phyloP scores from a whole-genome alignment of 1,140 invertebrate genomes.

The Riptortus pedestris region DNA sequence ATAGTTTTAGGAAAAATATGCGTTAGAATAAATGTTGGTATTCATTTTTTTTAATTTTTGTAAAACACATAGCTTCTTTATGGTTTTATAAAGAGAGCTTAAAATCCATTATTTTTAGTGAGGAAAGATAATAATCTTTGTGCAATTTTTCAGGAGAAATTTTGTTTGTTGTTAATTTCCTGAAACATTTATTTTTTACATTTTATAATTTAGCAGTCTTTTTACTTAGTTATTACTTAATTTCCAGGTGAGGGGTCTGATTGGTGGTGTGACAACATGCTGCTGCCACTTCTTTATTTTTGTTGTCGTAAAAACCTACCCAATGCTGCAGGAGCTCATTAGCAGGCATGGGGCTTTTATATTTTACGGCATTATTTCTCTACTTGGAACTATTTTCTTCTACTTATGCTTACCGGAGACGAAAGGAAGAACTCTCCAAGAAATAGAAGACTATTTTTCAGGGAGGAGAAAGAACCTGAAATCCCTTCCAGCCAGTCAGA shows the following conservation, averaged over 20 bases:
- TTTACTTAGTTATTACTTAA: too few relatives aligned
- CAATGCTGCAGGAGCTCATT: slow-evolving; percentile 41
- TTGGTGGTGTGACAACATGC: slow-evolving; percentile 56
- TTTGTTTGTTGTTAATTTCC: too few relatives aligned
- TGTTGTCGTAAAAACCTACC: slow-evolving; percentile 56
- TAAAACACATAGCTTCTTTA: too few relatives aligned
- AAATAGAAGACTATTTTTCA: slow-evolving; percentile 61
- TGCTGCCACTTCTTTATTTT: slow-evolving; percentile 52
- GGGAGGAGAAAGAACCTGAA: slow-evolving; percentile 39
- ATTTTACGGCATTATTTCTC: slow-evolving; percentile 50
- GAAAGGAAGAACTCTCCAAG: slow-evolving; percentile 61
- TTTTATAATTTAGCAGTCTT: too few relatives aligned
- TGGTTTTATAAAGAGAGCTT: too few relatives aligned
- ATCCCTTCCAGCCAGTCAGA: slow-evolving; percentile 2
- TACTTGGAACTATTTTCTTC: slow-evolving; percentile 44
- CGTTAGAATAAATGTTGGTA: too few relatives aligned
- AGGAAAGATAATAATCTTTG: too few relatives aligned
- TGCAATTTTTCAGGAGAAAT: too few relatives aligned
- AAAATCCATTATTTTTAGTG: too few relatives aligned
- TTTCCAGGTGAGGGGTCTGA: slow-evolving; percentile 53
- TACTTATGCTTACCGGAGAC: slow-evolving; percentile 67
- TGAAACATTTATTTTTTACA: too few relatives aligned
- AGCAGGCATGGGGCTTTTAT: slow-evolving; percentile 50
- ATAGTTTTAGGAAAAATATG: too few relatives aligned
- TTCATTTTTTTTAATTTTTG: too few relatives aligned